Percentiles rank a stretch among this genome's conserved stretches.
phyloP scores from a whole-genome alignment of 92 coral and sea anemone genomes.

The Palythoa grandis region DNA sequence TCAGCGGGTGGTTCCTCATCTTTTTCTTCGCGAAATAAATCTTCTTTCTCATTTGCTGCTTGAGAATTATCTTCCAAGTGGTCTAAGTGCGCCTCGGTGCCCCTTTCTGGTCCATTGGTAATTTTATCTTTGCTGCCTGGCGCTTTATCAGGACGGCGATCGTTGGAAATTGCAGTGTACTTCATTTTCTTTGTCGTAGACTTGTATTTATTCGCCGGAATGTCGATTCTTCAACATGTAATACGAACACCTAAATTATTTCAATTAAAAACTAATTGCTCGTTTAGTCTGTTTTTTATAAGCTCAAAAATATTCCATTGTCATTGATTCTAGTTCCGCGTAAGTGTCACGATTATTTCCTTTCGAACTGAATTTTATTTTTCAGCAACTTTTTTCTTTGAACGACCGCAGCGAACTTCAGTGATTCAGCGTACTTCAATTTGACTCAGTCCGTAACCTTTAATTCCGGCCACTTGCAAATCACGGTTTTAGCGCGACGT shows the following conservation, averaged over 20 bases:
- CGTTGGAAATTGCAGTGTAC: background rate
- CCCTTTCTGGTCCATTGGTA: background rate
- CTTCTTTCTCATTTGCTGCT: conserved; percentile 29
- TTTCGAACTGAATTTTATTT: background rate
- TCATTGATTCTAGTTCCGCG: background rate
- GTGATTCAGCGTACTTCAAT: too few relatives aligned
- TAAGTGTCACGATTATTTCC: background rate
- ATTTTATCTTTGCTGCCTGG: background rate
- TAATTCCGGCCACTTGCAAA: too few relatives aligned
- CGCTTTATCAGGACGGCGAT: background rate
- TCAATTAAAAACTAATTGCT: conserved; percentile 40
- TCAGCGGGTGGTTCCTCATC: conserved; percentile 46
- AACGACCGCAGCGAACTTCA: too few relatives aligned
- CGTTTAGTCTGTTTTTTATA: conserved; percentile 13
- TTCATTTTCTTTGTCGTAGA: background rate
- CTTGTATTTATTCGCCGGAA: background rate
- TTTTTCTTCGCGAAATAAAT: conserved; percentile 47
- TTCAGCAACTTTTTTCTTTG: background rate
- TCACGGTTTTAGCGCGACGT: too few relatives aligned
- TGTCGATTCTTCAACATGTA: background rate
- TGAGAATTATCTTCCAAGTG: conserved; percentile 16
- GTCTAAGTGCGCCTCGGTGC: conserved; percentile 23
- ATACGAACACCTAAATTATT: background rate
- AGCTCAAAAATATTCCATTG: background rate
- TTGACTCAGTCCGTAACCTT: background rate